Evolutionary conservation across 2,113 vertebrate genomes (phyloP), one percentile per base, ranked within the genome.

Genomic region (Nesogale talazaci): DNA sequence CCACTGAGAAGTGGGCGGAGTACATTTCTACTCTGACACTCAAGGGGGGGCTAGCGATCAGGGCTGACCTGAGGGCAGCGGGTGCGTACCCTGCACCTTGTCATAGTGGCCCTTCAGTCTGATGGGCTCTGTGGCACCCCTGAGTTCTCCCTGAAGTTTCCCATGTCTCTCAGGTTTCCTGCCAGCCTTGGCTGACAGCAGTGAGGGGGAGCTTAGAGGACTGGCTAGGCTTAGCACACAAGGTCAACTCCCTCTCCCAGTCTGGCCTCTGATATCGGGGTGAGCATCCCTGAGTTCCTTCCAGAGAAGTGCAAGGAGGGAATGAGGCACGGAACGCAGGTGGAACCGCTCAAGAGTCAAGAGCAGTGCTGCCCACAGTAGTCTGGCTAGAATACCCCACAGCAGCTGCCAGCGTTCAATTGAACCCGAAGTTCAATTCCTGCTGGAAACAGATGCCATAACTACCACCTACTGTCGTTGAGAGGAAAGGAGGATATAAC

Each of bases 141-240:
- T 36, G n/a, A n/a, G 38, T 42, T 59, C 46, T 34, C 38, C 57
- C 67, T n/a, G 38, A 25, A 3, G 65, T 22, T 40, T 29, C n/a
- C 52, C 59, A 29, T 14, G 5, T 11, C 6, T 46, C 2, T 56
- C 36, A 12, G 16, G 16, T 36, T 40, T 74, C 52, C 15, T 10
- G 14, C 42, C 63, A 52, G 40, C 11, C 63, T 70, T 70, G 42
- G 16, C 10, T n/a, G 6, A 36, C 20, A 6, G 11, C 17, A 29
- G 5, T 9, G 46, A 84, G 40, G 19, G 38, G 40, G 52, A n/a
- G 23, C 2, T 61, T 65, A 83, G 56, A 69, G 79, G 27, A 29
- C 7, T 17, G 20, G 0, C 25, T 31, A 14, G 11, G n/a, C 20
- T 29, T 36, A 61, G 56, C 20, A 25, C n/a, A 52, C 0, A 0